Conservation (phyloP, 2,888 invertebrate species). For the Xestia sexstrigata region DNA sequence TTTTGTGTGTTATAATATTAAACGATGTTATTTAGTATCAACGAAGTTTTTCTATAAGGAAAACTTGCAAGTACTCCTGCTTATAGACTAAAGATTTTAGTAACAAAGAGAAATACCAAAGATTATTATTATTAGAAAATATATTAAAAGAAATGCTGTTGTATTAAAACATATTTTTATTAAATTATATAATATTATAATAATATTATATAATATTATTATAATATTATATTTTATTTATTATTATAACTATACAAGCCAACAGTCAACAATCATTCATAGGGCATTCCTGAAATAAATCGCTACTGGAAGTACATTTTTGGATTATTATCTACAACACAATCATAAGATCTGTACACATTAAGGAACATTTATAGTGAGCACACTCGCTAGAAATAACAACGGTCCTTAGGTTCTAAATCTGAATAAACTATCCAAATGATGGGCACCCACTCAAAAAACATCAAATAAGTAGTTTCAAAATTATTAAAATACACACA, state of each 20-base stretch:
- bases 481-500: neutral
- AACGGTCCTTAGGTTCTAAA: neutral
- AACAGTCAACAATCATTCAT: slow-evolving; percentile 67
- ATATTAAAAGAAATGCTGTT: slow-evolving; percentile 13
- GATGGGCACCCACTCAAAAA: neutral
- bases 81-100: neutral
- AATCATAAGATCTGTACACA: slow-evolving; percentile 11
- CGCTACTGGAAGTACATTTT: slow-evolving; percentile 53
- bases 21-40: neutral
- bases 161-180: slow-evolving; percentile 62
- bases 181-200: too few species aligned
- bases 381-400: neutral
- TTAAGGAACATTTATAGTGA: slow-evolving; percentile 10
- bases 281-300: slow-evolving; percentile 45
- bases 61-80: neutral
- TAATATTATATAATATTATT: too few species aligned
- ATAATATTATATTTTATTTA: too few species aligned
- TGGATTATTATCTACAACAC: slow-evolving; percentile 45
- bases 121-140: slow-evolving; percentile 5
- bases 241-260: slow-evolving; percentile 72
- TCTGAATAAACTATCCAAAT: neutral
- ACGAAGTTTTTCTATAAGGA: neutral
- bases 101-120: slow-evolving; percentile 25
- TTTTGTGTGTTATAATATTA: neutral
- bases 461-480: neutral